These are phyloP conservation scores for Xanthorhoe spadicearia DNA, from an alignment of 2,888 invertebrate genomes.

Conservation along the genomic window DNA sequence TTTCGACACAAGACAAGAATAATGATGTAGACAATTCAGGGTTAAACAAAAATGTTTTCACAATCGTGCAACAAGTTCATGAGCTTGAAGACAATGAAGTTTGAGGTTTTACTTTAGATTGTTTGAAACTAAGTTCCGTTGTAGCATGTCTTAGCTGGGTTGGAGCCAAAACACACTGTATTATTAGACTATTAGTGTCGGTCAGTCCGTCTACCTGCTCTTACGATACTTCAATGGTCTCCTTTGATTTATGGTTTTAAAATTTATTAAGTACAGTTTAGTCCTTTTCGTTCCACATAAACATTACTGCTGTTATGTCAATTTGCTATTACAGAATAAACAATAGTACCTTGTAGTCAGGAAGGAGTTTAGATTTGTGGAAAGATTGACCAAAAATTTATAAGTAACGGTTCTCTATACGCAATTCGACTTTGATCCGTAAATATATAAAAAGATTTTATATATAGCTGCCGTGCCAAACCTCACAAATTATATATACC, in stretches of 20 bases:
- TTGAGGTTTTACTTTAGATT: conserved; percentile 26
- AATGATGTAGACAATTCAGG: conserved; percentile 48
- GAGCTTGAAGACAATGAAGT: conserved; percentile 30
- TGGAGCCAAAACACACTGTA: conserved; percentile 73
- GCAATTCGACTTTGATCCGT: conserved; percentile 11
- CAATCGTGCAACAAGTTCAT: conserved; percentile 38
- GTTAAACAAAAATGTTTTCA: conserved; percentile 37
- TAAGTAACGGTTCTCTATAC: conserved; percentile 31
- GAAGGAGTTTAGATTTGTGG: neutral
- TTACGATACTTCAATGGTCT: conserved; percentile 33
- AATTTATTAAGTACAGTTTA: conserved; percentile 21
- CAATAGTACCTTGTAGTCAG: neutral
- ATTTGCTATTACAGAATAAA: neutral
- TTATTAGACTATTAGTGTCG: conserved; percentile 77
- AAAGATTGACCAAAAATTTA: conserved; percentile 21
- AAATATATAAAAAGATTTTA: conserved; percentile 11
- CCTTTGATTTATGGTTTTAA: conserved; percentile 48
- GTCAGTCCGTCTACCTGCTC: conserved; percentile 69
- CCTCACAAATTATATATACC: conserved; percentile 28
- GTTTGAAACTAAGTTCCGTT: conserved; percentile 44
- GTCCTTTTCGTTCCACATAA: conserved; percentile 11
- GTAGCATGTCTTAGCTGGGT: conserved; percentile 66
- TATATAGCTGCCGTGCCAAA: conserved; percentile 27
- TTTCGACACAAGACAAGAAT: conserved; percentile 50
- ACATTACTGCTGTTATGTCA: conserved; percentile 7